These are phyloP conservation scores for Tauraco hartlaubi DNA, from an alignment of 2,797 vertebrate genomes.

Conservation along the genomic window DNA sequence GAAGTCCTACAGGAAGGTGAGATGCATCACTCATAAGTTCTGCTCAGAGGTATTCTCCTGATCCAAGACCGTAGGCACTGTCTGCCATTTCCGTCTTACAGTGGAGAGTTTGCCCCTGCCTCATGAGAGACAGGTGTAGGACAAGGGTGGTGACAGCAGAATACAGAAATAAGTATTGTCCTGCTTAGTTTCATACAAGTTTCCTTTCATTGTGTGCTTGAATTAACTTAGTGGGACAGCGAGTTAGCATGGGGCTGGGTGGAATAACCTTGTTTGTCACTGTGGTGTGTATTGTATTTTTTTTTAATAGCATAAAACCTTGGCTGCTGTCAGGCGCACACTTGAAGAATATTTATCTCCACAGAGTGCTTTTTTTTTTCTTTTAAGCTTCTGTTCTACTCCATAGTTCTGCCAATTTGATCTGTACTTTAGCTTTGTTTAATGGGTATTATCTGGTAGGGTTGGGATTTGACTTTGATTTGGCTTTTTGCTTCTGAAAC, in stretches of 20 bases:
- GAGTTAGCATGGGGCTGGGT: neutral
- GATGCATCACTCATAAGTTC: neutral
- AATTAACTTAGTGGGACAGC: neutral
- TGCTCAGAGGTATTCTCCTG: no score
- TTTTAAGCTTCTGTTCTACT: neutral
- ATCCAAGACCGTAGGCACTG: neutral
- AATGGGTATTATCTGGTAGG: neutral
- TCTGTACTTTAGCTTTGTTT: neutral
- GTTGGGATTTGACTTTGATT: neutral
- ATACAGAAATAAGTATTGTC: neutral
- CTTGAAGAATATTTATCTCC: neutral
- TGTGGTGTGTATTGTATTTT: neutral
- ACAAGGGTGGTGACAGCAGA: neutral
- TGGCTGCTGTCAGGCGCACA: neutral
- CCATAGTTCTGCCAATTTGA: neutral
- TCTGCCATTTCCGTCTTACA: neutral
- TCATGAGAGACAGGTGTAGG: neutral
- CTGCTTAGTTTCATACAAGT: neutral
- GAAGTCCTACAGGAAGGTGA: neutral
- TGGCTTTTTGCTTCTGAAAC: neutral
- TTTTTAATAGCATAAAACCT: slow-evolving; percentile 12
- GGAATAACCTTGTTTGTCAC: neutral
- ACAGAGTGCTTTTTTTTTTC: neutral
- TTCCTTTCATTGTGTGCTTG: neutral
- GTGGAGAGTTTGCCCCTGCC: neutral